A percentile compares a stretch with the other conserved stretches of the same genome.
phyloP scores from a whole-genome alignment of 2,888 invertebrate genomes.

The Latrodectus hesperus region DNA sequence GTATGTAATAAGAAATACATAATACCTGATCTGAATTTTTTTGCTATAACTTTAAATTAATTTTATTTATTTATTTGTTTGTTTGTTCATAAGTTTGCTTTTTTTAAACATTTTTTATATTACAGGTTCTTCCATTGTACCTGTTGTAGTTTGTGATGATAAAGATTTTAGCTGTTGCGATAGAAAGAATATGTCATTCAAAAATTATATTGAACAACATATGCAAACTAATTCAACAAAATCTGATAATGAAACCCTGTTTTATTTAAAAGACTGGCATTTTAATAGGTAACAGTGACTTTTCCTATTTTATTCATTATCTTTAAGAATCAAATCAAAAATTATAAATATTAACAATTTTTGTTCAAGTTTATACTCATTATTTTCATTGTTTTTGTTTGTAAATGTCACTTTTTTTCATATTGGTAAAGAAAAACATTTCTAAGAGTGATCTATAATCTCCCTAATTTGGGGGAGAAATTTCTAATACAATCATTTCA shows the following conservation, averaged over 20 bases:
- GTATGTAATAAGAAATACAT: too few relatives aligned
- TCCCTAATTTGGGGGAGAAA: too few relatives aligned
- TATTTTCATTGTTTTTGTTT: too few relatives aligned
- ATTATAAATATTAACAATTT: too few relatives aligned
- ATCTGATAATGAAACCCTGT: conserved; percentile 77
- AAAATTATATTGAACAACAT: conserved; percentile 85
- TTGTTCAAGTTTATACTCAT: too few relatives aligned
- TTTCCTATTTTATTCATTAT: too few relatives aligned
- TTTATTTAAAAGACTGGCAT: conserved; percentile 96
- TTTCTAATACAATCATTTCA: too few relatives aligned
- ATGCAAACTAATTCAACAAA: conserved; percentile 75
- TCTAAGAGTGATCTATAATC: too few relatives aligned
- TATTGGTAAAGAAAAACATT: too few relatives aligned
- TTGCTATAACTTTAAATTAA: not conserved
- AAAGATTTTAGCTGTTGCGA: conserved; percentile 85
- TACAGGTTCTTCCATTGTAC: conserved; percentile 80
- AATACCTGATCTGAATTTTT: not conserved
- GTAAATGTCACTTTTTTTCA: too few relatives aligned
- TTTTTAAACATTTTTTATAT: conserved; percentile 5
- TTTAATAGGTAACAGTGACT: conserved; percentile 77
- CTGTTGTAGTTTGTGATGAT: conserved; percentile 87
- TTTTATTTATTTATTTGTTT: conserved; percentile 2
- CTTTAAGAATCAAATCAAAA: too few relatives aligned
- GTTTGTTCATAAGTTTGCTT: not conserved
- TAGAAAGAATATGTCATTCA: conserved; percentile 82